Percentiles rank a stretch among this genome's conserved stretches.
Conservation (phyloP, 2,113 vertebrate species). For the Sander vitreus region DNA sequence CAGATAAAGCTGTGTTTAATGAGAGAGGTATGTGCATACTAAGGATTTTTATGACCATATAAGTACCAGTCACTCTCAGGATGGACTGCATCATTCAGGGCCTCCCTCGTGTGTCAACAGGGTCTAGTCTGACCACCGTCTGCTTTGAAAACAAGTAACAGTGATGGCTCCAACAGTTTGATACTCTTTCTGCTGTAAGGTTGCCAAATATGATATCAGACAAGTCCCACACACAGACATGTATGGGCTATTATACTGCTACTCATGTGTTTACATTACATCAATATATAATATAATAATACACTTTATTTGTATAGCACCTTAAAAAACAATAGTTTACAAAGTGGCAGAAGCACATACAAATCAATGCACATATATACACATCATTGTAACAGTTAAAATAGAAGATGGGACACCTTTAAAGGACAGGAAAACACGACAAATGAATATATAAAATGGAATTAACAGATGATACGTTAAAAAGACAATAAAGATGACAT, state of each 20-base stretch:
- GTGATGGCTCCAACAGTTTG: slow-evolving; percentile 19
- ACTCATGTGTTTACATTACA: slow-evolving; percentile 5
- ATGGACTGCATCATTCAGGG: slow-evolving; percentile 73
- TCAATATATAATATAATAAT: background rate
- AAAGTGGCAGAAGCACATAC: no score
- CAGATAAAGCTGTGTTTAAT: slow-evolving; percentile 82
- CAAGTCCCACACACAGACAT: background rate
- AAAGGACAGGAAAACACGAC: no score
- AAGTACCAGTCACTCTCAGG: slow-evolving; percentile 80
- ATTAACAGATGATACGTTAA: no score
- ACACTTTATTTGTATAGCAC: no score
- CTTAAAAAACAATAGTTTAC: no score
- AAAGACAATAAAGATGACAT: no score
- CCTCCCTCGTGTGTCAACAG: slow-evolving; percentile 65
- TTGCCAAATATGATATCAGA: background rate
- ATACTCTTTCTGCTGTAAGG: slow-evolving; percentile 11
- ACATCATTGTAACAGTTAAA: no score
- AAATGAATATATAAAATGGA: no score
- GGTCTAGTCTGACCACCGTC: slow-evolving; percentile 30
- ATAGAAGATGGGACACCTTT: no score
- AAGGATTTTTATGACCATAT: slow-evolving; percentile 87
- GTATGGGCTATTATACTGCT: background rate
- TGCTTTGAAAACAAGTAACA: slow-evolving; percentile 40
- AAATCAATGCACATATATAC: no score
- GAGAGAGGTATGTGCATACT: slow-evolving; percentile 84